Evolutionary conservation across 2,888 invertebrate species (phyloP).

Genomic region (Drosophila anomalata): DNA sequence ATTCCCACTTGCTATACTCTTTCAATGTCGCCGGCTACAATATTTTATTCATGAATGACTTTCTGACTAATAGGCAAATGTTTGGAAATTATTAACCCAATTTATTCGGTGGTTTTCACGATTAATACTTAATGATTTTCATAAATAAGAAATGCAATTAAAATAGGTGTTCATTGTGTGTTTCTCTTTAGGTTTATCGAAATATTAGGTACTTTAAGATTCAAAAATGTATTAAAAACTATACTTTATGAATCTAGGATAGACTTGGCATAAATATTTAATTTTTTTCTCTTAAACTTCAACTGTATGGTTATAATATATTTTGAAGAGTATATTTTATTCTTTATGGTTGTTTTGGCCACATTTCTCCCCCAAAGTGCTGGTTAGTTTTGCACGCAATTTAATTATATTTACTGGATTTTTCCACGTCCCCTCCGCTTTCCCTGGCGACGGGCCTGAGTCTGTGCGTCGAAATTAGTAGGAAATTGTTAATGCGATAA

Average conservation of each 20-base stretch:
- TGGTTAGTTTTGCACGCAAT: conserved; percentile 71
- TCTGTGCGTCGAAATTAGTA: conserved; percentile 62
- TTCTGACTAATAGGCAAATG: not conserved
- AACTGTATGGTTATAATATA: too few relatives aligned
- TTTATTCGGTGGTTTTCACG: not conserved
- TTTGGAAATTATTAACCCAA: not conserved
- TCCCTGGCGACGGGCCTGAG: conserved; percentile 3
- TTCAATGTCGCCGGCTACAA: not conserved
- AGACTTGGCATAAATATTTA: too few relatives aligned
- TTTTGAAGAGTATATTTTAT: conserved; percentile 8
- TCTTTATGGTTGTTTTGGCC: not conserved
- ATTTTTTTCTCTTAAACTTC: too few relatives aligned
- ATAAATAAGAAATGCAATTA: not conserved
- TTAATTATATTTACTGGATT: conserved; percentile 65
- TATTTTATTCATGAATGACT: not conserved
- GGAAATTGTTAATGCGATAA: conserved; percentile 77
- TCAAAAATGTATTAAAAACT: not conserved
- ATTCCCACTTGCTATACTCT: conserved; percentile 15
- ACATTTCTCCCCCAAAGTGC: conserved; percentile 29
- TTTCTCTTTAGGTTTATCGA: not conserved
- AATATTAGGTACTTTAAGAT: not conserved
- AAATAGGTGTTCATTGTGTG: not conserved
- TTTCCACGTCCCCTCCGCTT: conserved; percentile 20
- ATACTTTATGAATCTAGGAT: too few relatives aligned
- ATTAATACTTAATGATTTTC: not conserved